These are phyloP conservation scores for Patella depressa DNA, from an alignment of 2,888 invertebrate species.

Conservation along the genomic window DNA sequence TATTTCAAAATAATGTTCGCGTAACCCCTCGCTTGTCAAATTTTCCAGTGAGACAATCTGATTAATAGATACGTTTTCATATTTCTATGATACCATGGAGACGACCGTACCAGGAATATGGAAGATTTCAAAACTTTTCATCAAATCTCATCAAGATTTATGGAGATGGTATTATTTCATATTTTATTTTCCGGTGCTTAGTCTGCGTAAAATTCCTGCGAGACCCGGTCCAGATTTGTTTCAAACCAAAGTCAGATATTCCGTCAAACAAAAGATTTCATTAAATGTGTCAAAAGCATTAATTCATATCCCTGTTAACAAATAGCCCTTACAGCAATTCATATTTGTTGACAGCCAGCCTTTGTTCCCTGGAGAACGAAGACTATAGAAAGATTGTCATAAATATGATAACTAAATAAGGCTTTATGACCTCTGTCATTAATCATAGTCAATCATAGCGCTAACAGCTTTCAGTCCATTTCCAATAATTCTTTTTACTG, in stretches of 20 bases:
- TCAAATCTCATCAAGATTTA: neutral
- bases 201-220: neutral
- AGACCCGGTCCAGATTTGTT: neutral
- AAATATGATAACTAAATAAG: too few relatives aligned
- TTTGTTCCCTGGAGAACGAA: too few relatives aligned
- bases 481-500: too few relatives aligned
- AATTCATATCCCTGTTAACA: neutral
- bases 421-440: too few relatives aligned
- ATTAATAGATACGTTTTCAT: constrained; percentile 1
- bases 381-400: too few relatives aligned
- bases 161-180: constrained; percentile 4
- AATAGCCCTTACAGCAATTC: neutral
- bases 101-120: neutral
- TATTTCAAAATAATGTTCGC: neutral
- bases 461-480: too few relatives aligned
- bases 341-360: too few relatives aligned
- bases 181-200: neutral
- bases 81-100: neutral
- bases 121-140: constrained; percentile 10
- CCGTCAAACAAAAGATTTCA: neutral
- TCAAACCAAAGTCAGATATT: neutral
- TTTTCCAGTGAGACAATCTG: neutral
- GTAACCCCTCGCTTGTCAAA: neutral
- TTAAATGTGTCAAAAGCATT: neutral
- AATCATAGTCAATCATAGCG: too few relatives aligned